Evolutionary conservation across 2,888 invertebrate genomes (phyloP), one percentile per base, ranked within the genome.

Genomic region (Cryptocheilus praepositus): DNA sequence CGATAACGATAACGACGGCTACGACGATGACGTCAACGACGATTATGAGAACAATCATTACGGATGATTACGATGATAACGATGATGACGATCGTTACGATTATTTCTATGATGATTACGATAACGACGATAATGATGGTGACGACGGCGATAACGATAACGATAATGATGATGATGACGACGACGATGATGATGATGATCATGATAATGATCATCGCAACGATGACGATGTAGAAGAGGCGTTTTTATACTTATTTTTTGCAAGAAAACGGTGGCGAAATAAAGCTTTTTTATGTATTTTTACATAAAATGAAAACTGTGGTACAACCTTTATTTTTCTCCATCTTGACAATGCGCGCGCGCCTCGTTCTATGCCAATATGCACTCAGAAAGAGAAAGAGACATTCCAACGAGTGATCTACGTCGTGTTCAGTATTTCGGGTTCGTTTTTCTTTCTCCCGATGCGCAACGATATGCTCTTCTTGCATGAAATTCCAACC

Each of bases 221-320:
- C 73, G 77, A 76, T 74, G 80, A 82, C 66, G 73, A 80, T 65
- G 79, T 77, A 58, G 71, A 70, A 64, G 73, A 79, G 76, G 81
- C 74, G 76, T 78, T 82, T 83, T 85, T 87, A 87, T 86, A 87
- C 83, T 80, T 85, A 85, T 80, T 85, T 85, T 87, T 87, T 86
- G 86, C 86, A 87, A 88, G 88, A 88, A 88, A 88, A 88, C 88
- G 88, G 88, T 88, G 88, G 88, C 88, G 88, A 88, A 88, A 88
- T 88, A 88, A 88, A 88, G 87, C 88, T 88, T 87, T 88, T 87
- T 87, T 88, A 86, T 87, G 87, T 88, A 85, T 86, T 84, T 88
- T 87, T 87, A 88, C 87, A 87, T 88, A 87, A 88, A 84, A 80
- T 13, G 2, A 54, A 18, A n/a, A 11, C 7, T 21, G 56, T 44